Percentiles rank a stretch among this genome's conserved stretches.
Evolutionary conservation across 2,113 vertebrate species (phyloP).

Genomic region (Cyanoramphus novaezelandiae): DNA sequence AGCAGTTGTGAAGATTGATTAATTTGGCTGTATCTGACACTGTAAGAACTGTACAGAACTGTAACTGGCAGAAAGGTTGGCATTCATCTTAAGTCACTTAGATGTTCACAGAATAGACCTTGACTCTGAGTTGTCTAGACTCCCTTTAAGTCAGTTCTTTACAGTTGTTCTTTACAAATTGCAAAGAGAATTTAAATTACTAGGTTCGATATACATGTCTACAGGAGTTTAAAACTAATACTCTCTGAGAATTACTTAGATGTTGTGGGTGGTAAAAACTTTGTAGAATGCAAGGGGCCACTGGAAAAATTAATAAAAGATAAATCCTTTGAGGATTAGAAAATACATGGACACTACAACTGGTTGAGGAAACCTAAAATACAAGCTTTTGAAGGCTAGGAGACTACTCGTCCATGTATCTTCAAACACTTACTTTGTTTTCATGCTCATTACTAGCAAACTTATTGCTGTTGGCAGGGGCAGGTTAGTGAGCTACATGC

Average conservation of each 20-base stretch:
- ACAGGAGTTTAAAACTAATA: not conserved
- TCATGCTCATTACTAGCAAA: not conserved
- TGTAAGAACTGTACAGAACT: not conserved
- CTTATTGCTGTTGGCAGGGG: not conserved
- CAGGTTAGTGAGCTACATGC: no score
- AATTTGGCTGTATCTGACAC: not conserved
- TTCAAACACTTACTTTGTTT: not conserved
- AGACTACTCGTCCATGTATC: not conserved
- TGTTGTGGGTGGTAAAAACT: not conserved
- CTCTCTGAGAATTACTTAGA: not conserved
- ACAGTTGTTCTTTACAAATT: not conserved
- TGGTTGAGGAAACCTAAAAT: not conserved
- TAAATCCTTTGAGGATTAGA: not conserved
- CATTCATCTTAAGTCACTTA: conserved; percentile 5
- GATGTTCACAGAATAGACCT: conserved; percentile 12
- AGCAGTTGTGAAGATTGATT: conserved; percentile 15
- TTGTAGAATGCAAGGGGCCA: not conserved
- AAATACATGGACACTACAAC: not conserved
- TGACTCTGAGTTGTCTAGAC: not conserved
- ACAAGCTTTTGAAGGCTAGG: not conserved
- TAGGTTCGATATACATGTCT: not conserved
- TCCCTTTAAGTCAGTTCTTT: not conserved
- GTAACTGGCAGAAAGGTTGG: not conserved
- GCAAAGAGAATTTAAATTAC: conserved; percentile 11
- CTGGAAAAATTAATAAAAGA: not conserved